Evolutionary conservation across 2,113 vertebrate species (phyloP), one percentile per base, ranked within the genome.

Genomic region (Willisornis vidua): DNA sequence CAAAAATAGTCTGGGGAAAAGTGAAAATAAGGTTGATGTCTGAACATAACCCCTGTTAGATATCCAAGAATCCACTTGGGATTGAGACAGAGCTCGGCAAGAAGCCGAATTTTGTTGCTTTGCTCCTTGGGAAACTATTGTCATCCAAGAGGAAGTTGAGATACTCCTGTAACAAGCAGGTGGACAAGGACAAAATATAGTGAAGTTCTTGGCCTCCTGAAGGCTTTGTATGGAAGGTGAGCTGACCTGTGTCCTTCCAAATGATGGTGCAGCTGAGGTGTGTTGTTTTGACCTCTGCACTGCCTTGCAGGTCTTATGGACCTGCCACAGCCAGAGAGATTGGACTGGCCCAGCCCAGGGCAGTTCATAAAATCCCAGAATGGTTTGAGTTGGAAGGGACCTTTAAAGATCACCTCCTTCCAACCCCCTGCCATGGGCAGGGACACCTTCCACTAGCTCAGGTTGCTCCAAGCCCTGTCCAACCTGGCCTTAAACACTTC

Each of bases 1-100:
- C 55, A 77, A 74, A 84, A 93, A 84, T 55, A 91, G 35, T 31
- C 87, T 14, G 35, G 20, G 75, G 57, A 55, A 81, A 85, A 83
- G 58, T 83, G 75, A 90, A 93, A 93, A 84, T 62, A 58, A 71
- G 35, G 63, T 59, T 72, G 71, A 43, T 0, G 11, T 46, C 77
- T 71, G 79, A 92, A 84, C 20, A 39, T 61, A 70, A 87, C 67
- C 54, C 37, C 59, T 61, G 46, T 48, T 65, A 80, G 67, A 51
- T 29, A 54, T 10, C 51, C 51, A 51, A 35, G 8, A 70, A 89
- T 48, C 68, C 76, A 55, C 72, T 17, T 3, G 39, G 46, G 63
- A 83, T 6, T 12, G 37, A 88, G 88, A 28, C 18, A 51, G 6
- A 43, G 33, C 65, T 43, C 6, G 12, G 46, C 67, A 72, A 76